These are phyloP conservation scores for Cheumatopsyche charites DNA, from an alignment of 1,140 invertebrate species.

Conservation along the genomic window DNA sequence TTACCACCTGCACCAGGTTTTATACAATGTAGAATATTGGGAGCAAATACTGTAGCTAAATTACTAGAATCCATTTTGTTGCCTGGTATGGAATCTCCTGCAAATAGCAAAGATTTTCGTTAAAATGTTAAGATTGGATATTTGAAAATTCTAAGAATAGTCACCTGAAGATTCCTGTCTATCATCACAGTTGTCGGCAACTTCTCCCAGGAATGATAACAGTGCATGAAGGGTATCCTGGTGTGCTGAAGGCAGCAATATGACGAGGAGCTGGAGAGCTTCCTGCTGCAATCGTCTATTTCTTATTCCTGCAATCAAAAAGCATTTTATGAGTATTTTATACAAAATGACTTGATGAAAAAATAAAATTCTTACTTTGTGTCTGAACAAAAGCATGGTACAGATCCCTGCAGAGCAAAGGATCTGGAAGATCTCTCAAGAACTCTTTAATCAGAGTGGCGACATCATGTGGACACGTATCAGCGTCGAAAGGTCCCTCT, in stretches of 20 bases:
- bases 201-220: constrained; percentile 79
- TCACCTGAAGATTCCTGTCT: constrained; percentile 61
- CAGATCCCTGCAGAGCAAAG: constrained; percentile 85
- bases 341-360: not conserved
- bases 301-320: constrained; percentile 69
- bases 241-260: constrained; percentile 83
- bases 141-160: not conserved
- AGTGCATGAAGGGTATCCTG: constrained; percentile 86
- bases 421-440: constrained; percentile 90
- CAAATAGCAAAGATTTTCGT: constrained; percentile 18
- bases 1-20: constrained; percentile 68
- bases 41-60: constrained; percentile 90
- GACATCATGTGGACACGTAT: constrained; percentile 90
- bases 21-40: constrained; percentile 86
- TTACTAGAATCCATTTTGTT: constrained; percentile 95
- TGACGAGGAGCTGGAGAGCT: constrained; percentile 81
- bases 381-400: constrained; percentile 90
- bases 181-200: constrained; percentile 78
- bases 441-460: constrained; percentile 93
- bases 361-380: constrained; percentile 71
- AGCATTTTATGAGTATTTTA: not conserved
- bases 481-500: constrained; percentile 75
- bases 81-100: constrained; percentile 71
- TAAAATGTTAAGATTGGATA: too few relatives aligned
- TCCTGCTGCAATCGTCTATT: constrained; percentile 82